A percentile compares a stretch with the other conserved stretches of the same genome.
Conservation (phyloP, 2,888 invertebrate genomes). For the Gortyna flavago region DNA sequence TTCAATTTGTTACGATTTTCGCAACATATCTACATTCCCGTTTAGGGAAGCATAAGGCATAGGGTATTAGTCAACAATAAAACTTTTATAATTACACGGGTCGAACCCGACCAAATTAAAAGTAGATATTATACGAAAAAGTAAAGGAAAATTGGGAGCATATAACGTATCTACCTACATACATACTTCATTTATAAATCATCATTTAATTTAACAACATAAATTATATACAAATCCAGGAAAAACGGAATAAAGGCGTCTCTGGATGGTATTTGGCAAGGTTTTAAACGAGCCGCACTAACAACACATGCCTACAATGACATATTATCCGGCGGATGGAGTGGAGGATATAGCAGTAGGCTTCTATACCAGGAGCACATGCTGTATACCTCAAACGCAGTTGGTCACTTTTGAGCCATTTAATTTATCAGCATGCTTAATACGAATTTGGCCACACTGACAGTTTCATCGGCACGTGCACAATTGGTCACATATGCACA, state of each 20-base stretch:
- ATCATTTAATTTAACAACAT: slow-evolving; percentile 29
- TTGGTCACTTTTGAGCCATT: slow-evolving; percentile 39
- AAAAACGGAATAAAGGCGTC: slow-evolving; percentile 22
- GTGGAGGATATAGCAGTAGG: slow-evolving; percentile 11
- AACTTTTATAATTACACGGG: not conserved
- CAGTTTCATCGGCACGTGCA: slow-evolving; percentile 26
- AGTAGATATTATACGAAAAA: not conserved
- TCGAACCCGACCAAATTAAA: not conserved
- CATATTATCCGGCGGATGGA: slow-evolving; percentile 29
- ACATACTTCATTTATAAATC: slow-evolving; percentile 12
- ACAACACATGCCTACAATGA: slow-evolving; percentile 23
- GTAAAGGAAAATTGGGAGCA: not conserved
- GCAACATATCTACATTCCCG: not conserved
- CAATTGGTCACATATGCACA: slow-evolving; percentile 49
- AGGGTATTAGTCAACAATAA: not conserved
- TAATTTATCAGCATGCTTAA: slow-evolving; percentile 30
- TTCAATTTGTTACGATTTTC: not conserved
- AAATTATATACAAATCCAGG: slow-evolving; percentile 48
- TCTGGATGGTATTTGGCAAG: slow-evolving; percentile 33
- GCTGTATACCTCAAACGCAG: slow-evolving; percentile 39
- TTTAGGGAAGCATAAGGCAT: not conserved
- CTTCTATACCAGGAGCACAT: slow-evolving; percentile 34
- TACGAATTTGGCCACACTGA: slow-evolving; percentile 43
- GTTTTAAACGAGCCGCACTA: slow-evolving; percentile 43
- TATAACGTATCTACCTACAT: slow-evolving; percentile 36